Percentiles rank a stretch among this genome's conserved stretches.
Conservation (phyloP, 2,113 vertebrate genomes). For the Saimiri boliviensis region DNA sequence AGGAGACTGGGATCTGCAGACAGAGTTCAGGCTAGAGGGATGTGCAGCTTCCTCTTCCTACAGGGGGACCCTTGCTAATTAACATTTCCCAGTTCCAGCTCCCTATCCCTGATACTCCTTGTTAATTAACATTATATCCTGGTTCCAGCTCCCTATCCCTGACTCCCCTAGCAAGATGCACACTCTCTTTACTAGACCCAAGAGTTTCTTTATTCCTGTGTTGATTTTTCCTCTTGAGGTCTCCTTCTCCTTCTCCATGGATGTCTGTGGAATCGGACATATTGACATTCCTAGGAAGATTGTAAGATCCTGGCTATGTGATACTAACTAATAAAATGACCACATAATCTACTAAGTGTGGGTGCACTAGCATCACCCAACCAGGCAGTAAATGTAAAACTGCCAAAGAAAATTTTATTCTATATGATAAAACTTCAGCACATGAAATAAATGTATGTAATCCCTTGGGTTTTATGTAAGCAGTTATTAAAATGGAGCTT, state of each 20-base stretch:
- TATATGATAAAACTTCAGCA: neutral
- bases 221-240: neutral
- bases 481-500: neutral
- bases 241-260: neutral
- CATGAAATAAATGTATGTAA: neutral
- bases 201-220: too few species aligned
- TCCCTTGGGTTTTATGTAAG: neutral
- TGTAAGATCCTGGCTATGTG: neutral
- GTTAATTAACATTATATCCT: neutral
- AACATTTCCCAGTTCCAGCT: neutral
- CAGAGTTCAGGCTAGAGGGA: accelerated
- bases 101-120: accelerated
- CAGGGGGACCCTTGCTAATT: accelerated
- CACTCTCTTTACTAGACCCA: too few species aligned
- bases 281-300: neutral
- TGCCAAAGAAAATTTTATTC: neutral
- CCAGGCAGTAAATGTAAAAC: neutral
- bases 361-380: too few species aligned
- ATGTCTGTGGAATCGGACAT: neutral
- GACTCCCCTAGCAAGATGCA: too few species aligned
- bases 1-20: neutral
- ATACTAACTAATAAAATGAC: neutral
- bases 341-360: neutral
- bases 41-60: accelerated
- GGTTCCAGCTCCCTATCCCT: accelerated